Conservation (phyloP, 1,140 invertebrate genomes). For the Nasonia longicornis region DNA sequence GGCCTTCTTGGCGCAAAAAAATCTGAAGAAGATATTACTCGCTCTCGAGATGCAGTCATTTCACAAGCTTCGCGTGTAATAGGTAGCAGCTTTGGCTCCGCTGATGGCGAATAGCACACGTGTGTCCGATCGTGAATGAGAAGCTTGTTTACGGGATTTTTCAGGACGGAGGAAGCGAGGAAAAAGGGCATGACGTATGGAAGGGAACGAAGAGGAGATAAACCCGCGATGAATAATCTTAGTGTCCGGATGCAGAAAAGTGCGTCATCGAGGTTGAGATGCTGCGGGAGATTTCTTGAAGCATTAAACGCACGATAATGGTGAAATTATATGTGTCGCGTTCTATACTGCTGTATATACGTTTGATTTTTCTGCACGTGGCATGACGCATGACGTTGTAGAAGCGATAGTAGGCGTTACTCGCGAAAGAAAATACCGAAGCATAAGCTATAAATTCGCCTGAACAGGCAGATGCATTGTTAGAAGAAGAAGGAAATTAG, state of each 20-base stretch:
- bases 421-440: too few relatives aligned
- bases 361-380: too few relatives aligned
- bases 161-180: too few relatives aligned
- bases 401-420: neutral
- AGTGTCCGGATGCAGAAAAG: neutral
- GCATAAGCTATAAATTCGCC: neutral
- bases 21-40: too few relatives aligned
- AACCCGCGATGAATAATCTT: neutral
- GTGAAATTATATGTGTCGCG: too few relatives aligned
- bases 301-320: too few relatives aligned
- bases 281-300: neutral
- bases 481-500: neutral
- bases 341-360: too few relatives aligned
- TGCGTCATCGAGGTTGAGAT: neutral
- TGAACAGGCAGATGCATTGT: neutral
- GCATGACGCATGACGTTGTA: too few relatives aligned
- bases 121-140: neutral
- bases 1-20: too few relatives aligned
- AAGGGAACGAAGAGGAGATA: neutral
- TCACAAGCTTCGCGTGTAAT: neutral
- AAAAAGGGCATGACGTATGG: neutral
- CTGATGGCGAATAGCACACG: too few relatives aligned
- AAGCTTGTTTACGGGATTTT: neutral
- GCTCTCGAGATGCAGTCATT: too few relatives aligned
- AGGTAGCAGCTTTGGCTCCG: neutral